Evolutionary conservation across 2,797 vertebrate species (phyloP), one percentile per base, ranked within the genome.

Genomic region (Okamejei kenojei): DNA sequence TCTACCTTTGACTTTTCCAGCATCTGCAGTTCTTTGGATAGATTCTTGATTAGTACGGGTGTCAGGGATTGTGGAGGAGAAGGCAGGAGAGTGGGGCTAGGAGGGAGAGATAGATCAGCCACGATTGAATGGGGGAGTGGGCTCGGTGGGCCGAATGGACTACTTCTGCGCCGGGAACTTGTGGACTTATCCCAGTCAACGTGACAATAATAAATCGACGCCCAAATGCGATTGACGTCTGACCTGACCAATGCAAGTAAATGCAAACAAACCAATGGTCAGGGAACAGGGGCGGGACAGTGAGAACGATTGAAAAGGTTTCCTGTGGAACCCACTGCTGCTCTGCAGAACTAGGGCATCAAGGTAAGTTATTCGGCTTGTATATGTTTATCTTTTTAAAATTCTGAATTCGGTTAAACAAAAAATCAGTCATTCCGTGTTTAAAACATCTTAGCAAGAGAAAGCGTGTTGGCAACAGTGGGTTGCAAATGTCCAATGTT

Each of bases 301-400:
- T 7, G 32, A 17, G 2, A n/a, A 9, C 9, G 17, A n/a, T 88
- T 88, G 32, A 88, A 88, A 88, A 88, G 63, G 68, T 35, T 19
- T 5, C 0, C 0, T 0, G 61, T 15, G 61, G 19, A 15, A 1
- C 2, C 7, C 0, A 54, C 11, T 15, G 32, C 29, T 19, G 82
- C 13, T 7, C 1, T 3, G 8, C 15, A 2, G n/a, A 68, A 32
- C 0, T 0, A 86, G 26, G 82, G 1, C 0, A 4, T 2, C 11
- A 65, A 65, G 84, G 84, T 65, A 35, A 35, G 15, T 23, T 45
- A 19, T 1, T 13, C 65, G 19, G 65, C 19, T 45, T 45, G 45
- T 45, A 4, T 45, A 45, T 45, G 45, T 45, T 3, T 45, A 45
- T 45, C 2, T 45, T 4, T 45, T 38, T 79, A 19, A 35, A 15